Percentiles rank a stretch among this genome's conserved stretches.
Evolutionary conservation across 2,113 vertebrate genomes (phyloP).

Genomic region (Aphyosemion australe): DNA sequence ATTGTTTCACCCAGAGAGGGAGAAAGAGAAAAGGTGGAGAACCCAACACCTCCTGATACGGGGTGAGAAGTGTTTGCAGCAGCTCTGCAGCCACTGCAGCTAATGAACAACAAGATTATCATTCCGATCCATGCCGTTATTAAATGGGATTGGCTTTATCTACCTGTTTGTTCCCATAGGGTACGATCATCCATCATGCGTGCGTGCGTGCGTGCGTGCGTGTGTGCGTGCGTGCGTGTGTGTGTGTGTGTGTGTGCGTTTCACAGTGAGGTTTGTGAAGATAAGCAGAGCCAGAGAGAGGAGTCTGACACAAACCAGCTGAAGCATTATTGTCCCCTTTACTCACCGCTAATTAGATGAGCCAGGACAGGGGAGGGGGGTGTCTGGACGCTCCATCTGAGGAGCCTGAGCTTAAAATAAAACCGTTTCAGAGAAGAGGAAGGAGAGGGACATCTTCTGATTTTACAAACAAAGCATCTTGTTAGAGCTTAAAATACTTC

Average conservation of each 20-base stretch:
- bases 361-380: slow-evolving; percentile 64
- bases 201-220: slow-evolving; percentile 7
- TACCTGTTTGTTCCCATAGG: slow-evolving; percentile 77
- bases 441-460: background rate
- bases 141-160: slow-evolving; percentile 79
- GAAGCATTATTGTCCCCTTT: slow-evolving; percentile 83
- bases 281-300: slow-evolving; percentile 79
- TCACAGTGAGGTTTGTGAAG: slow-evolving; percentile 75
- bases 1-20: slow-evolving; percentile 64
- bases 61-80: slow-evolving; percentile 43
- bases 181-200: slow-evolving; percentile 74
- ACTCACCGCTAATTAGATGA: slow-evolving; percentile 82
- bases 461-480: too few relatives aligned
- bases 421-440: slow-evolving; percentile 40
- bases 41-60: slow-evolving; percentile 34
- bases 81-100: slow-evolving; percentile 58
- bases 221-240: slow-evolving; percentile 29
- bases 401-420: slow-evolving; percentile 43
- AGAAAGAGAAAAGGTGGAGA: slow-evolving; percentile 39
- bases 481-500: too few relatives aligned
- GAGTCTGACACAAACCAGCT: slow-evolving; percentile 83
- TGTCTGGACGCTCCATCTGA: slow-evolving; percentile 54
- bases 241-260: slow-evolving; percentile 44
- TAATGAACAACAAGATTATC: slow-evolving; percentile 78
- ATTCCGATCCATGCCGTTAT: slow-evolving; percentile 78